phyloP scores from a whole-genome alignment of 1,140 invertebrate genomes.

The Apis cerana region DNA sequence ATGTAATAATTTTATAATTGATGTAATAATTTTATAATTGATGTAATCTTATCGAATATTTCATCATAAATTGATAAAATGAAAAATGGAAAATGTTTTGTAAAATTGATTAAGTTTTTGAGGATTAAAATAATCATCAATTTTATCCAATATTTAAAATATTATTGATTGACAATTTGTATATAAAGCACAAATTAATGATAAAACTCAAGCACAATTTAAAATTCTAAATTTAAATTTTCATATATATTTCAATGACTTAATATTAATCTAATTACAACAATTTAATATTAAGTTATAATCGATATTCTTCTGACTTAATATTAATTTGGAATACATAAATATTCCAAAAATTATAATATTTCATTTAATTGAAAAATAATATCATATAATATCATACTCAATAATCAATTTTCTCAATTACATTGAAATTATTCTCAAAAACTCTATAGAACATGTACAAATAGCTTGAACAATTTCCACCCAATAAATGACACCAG shows the following conservation, averaged over 20 bases:
- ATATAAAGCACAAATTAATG: too few relatives aligned
- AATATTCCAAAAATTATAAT: too few relatives aligned
- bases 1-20: not conserved
- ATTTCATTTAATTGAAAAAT: not conserved
- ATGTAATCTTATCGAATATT: not conserved
- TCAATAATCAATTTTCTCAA: not conserved
- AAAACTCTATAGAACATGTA: not conserved
- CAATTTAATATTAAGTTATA: too few relatives aligned
- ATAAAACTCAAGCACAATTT: not conserved
- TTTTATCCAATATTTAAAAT: not conserved
- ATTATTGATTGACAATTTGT: not conserved
- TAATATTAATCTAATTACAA: not conserved
- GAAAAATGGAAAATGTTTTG: not conserved
- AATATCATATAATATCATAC: too few relatives aligned
- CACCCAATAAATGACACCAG: not conserved
- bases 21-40: not conserved
- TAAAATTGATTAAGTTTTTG: not conserved
- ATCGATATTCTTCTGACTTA: too few relatives aligned
- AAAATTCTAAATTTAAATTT: too few relatives aligned
- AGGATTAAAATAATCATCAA: not conserved
- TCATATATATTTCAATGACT: too few relatives aligned
- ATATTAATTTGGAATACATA: too few relatives aligned
- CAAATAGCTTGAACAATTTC: not conserved
- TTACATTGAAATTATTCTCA: not conserved
- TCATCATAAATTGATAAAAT: not conserved